These are phyloP conservation scores for Pipistrellus pipistrellus DNA, from an alignment of 2,797 vertebrate genomes.

Conservation along the genomic window DNA sequence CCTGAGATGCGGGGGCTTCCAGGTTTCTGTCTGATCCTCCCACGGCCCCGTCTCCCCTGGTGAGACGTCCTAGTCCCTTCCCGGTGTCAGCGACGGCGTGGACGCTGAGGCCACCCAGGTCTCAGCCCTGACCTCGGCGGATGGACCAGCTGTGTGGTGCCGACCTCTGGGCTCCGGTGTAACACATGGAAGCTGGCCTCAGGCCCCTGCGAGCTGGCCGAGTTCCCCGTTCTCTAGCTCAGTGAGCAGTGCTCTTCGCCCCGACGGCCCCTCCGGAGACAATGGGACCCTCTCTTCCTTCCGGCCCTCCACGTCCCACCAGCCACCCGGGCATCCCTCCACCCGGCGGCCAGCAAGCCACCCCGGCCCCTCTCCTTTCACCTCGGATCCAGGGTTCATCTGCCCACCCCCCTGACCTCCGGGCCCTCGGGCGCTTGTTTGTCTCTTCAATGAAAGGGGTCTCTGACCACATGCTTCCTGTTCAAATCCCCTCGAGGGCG, in stretches of 20 bases:
- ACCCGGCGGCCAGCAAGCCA: no score
- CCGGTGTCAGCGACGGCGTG: neutral
- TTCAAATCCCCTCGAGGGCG: neutral
- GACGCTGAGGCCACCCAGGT: neutral
- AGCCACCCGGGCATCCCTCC: no score
- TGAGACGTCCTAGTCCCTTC: neutral
- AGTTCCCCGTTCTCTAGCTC: neutral
- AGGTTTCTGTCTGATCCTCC: neutral
- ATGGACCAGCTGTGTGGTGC: neutral
- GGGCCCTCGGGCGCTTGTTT: neutral
- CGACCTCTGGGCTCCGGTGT: neutral
- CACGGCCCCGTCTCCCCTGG: neutral
- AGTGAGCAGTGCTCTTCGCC: rapidly evolving
- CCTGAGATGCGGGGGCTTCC: neutral
- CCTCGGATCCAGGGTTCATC: neutral
- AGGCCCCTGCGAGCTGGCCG: neutral
- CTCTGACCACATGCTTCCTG: neutral
- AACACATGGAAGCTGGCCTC: neutral
- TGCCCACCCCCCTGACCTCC: neutral
- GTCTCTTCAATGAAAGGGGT: constrained; percentile 5
- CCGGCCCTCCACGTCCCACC: rapidly evolving
- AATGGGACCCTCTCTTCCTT: neutral
- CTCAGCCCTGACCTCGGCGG: neutral
- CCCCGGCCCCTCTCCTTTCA: neutral
- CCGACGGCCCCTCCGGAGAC: neutral